phyloP scores from a whole-genome alignment of 1,140 invertebrate species.

The Ylistrum balloti region DNA sequence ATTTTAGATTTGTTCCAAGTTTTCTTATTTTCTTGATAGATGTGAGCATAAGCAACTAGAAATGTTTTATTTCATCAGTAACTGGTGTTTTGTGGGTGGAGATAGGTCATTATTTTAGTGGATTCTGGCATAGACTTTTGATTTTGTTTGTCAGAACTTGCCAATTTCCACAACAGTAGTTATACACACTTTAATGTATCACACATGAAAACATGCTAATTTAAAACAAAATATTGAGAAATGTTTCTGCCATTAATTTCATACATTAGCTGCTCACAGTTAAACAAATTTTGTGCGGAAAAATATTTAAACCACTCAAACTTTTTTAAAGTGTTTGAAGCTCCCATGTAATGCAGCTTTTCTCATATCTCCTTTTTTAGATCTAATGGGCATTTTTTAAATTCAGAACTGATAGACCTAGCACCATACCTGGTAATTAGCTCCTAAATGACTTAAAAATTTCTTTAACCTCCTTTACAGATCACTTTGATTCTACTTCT shows the following conservation, averaged over 20 bases:
- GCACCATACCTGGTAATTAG: too few species aligned
- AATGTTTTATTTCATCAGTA: background rate
- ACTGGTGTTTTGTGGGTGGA: background rate
- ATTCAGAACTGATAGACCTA: too few species aligned
- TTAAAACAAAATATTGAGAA: background rate
- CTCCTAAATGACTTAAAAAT: too few species aligned
- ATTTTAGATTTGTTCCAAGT: too few species aligned
- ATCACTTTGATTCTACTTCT: too few species aligned
- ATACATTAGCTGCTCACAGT: too few species aligned
- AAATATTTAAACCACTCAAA: too few species aligned
- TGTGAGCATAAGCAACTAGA: background rate
- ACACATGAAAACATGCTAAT: background rate
- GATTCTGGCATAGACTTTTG: background rate
- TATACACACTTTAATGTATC: background rate
- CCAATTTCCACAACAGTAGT: background rate
- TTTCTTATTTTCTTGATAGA: background rate
- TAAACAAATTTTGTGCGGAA: too few species aligned
- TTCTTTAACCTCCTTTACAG: background rate
- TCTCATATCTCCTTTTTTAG: too few species aligned
- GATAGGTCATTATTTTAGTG: background rate
- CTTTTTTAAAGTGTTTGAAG: too few species aligned
- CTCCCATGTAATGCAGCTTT: too few species aligned
- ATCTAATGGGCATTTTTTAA: too few species aligned
- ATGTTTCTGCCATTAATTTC: background rate
- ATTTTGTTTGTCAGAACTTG: conserved; percentile 23